Conservation (phyloP, 1,140 invertebrate genomes). For the Drosophila ananassae region DNA sequence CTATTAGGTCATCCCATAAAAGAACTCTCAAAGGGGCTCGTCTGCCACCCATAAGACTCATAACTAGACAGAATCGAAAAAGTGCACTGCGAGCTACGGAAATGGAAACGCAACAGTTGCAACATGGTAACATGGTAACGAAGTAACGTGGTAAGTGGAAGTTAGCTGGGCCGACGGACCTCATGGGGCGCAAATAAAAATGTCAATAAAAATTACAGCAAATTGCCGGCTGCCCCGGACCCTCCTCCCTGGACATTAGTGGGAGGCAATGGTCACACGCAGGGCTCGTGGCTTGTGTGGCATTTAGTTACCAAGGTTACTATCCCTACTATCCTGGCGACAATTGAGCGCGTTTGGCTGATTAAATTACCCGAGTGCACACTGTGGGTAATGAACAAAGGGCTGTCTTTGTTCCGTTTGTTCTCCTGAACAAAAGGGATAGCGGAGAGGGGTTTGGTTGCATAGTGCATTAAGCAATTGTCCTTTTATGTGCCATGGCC, state of each 20-base stretch:
- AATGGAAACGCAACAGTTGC: constrained; percentile 47
- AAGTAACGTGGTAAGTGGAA: constrained; percentile 9
- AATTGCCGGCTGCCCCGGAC: constrained; percentile 27
- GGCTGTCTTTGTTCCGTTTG: constrained; percentile 7
- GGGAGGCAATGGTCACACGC: constrained; percentile 48
- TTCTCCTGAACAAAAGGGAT: background rate
- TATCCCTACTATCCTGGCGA: constrained; percentile 48
- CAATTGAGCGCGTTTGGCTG: constrained; percentile 63
- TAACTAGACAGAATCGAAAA: background rate
- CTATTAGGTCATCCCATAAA: constrained; percentile 52
- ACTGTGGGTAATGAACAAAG: constrained; percentile 48
- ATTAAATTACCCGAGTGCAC: constrained; percentile 68
- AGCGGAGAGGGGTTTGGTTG: background rate
- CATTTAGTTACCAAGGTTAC: constrained; percentile 72
- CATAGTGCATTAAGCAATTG: constrained; percentile 64
- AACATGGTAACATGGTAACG: constrained; percentile 11
- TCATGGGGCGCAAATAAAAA: constrained; percentile 68
- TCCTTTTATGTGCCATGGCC: constrained; percentile 37
- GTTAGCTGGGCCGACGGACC: constrained; percentile 24
- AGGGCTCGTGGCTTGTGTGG: constrained; percentile 34
- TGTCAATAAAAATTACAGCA: constrained; percentile 63
- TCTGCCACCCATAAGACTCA: constrained; percentile 21
- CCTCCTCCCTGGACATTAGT: constrained; percentile 5
- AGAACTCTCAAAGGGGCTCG: constrained; percentile 31
- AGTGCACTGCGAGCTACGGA: constrained; percentile 14